Evolutionary conservation across 2,888 invertebrate genomes (phyloP).

Genomic region (Caenorhabditis wallacei): DNA sequence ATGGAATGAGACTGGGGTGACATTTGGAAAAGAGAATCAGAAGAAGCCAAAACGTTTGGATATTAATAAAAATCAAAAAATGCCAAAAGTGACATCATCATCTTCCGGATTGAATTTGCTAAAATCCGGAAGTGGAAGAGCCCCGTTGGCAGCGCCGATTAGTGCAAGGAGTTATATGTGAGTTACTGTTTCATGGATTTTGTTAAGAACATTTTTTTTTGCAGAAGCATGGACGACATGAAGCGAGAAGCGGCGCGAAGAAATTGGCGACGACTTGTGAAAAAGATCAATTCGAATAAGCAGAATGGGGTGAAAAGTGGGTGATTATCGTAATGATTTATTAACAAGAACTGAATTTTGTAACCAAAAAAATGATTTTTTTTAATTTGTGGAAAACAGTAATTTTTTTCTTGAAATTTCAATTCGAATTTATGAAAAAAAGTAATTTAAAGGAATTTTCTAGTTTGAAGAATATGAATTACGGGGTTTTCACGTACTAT

Average conservation of each 20-base stretch:
- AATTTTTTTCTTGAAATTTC: no score
- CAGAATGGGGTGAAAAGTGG: slow-evolving; percentile 42
- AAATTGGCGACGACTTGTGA: slow-evolving; percentile 78
- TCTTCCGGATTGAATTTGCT: slow-evolving; percentile 54
- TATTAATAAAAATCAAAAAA: slow-evolving; percentile 12
- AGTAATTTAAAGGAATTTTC: no score
- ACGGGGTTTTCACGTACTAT: no score
- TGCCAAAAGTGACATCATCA: slow-evolving; percentile 54
- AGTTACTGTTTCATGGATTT: neutral
- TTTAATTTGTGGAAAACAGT: no score
- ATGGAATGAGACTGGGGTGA: slow-evolving; percentile 77
- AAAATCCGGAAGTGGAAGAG: slow-evolving; percentile 48
- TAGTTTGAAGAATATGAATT: no score
- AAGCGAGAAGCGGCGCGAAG: slow-evolving; percentile 57
- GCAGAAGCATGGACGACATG: slow-evolving; percentile 58
- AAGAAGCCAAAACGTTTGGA: slow-evolving; percentile 22
- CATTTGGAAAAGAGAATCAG: slow-evolving; percentile 51
- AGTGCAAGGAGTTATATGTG: slow-evolving; percentile 64
- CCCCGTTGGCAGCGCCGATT: slow-evolving; percentile 62
- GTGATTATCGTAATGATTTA: neutral
- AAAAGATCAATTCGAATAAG: slow-evolving; percentile 49
- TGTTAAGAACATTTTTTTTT: neutral
- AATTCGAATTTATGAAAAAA: no score
- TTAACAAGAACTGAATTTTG: neutral
- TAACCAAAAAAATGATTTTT: neutral